Base-by-base conservation (phyloP, 2,888 invertebrate genomes). In the Tyria jacobaeae region DNA sequence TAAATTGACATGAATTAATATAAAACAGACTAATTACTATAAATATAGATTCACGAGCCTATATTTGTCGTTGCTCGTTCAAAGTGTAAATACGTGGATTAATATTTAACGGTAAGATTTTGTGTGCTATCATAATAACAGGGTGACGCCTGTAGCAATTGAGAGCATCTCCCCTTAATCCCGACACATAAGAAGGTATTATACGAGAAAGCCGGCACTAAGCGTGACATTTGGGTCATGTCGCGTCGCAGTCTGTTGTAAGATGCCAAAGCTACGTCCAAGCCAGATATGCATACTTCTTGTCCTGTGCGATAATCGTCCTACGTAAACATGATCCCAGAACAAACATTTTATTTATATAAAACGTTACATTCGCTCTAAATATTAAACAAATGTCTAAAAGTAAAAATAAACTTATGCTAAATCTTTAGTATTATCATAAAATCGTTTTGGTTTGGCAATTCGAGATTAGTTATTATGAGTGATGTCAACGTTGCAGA, bases 321-420 rank as follows among this genome's bases (percentile, higher is more conserved):
- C 73, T 76, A 70, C 58, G 60, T 60, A 78, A 78, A 77, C 75
- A 68, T 6, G 39, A 55, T 37, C 57, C 53, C 44, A 47, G 60
- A 56, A 63, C 65, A 71, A 77, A 71, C 69, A 65, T 56, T 67
- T 73, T 75, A 70, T 70, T 68, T 68, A 65, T 61, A 62, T 63
- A 70, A 63, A 63, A 68, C 58, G 60, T 60, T 60, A 54, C 37
- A 49, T 52, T 25, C 35, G 51, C 37, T 70, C 25, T 35, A 50
- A 66, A 70, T 70, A 64, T 21, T 39, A 54, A 70, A 67, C 58
- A 44, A 57, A 68, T 66, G 64, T 70, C 57, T 70, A 62, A 74
- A 60, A 75, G 60, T 34, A 44, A 35, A 31, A 66, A 31, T 27
- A 34, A 60, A 68, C 71, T 65, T 62, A 51, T 59, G 21, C 56